A percentile compares a stretch with the other conserved stretches of the same genome.
Conservation (phyloP, 2,797 vertebrate genomes). For the Phyllotis vaccarum region DNA sequence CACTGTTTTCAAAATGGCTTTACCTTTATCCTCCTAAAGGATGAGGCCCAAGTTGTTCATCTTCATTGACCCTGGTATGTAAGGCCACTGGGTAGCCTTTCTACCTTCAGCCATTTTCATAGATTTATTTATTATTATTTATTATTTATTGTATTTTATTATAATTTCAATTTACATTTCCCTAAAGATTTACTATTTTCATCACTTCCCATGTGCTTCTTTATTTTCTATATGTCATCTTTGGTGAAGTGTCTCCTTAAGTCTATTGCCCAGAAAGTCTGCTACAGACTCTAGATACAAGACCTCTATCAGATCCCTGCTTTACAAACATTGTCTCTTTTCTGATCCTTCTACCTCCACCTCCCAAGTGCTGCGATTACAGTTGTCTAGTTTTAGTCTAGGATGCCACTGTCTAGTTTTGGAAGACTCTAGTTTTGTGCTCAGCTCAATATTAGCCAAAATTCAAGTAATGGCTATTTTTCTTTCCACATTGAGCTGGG, state of each 20-base stretch:
- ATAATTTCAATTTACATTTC: conserved; percentile 51
- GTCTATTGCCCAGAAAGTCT: background rate
- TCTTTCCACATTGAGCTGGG: background rate
- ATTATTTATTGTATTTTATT: background rate
- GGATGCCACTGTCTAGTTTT: background rate
- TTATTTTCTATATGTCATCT: background rate
- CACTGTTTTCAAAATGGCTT: conserved; percentile 37
- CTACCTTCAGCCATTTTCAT: conserved; percentile 24
- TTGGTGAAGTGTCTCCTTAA: background rate
- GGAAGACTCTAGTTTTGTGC: conserved; percentile 42
- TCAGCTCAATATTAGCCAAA: background rate
- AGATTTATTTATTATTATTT: too few relatives aligned
- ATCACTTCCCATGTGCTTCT: conserved; percentile 21
- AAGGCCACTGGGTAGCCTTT: background rate
- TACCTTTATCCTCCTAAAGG: conserved; percentile 22
- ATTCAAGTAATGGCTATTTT: conserved; percentile 7
- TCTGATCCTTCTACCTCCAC: background rate
- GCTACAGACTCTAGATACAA: background rate
- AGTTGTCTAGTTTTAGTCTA: background rate
- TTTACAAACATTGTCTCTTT: background rate
- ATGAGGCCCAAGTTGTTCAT: background rate
- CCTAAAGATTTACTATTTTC: background rate
- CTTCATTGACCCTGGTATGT: background rate
- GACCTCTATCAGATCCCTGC: background rate
- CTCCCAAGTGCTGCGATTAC: background rate